These are phyloP conservation scores for Esox masquinongy DNA, from an alignment of 2,797 vertebrate species.

Conservation along the genomic window DNA sequence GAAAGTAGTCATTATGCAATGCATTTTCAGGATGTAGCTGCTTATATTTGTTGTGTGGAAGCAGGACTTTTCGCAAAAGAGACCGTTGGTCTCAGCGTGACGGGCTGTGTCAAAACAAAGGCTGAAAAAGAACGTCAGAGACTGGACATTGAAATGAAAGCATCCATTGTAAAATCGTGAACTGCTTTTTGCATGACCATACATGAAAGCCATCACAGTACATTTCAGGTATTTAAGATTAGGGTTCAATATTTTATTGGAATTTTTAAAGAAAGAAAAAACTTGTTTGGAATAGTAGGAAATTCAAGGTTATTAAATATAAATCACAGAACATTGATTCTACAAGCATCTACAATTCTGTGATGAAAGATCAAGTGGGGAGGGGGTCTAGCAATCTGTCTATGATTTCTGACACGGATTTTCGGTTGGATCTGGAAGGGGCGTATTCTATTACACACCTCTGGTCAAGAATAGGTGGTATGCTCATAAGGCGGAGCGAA, in stretches of 20 bases:
- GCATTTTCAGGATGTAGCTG: too few species aligned
- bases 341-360: too few species aligned
- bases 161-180: neutral
- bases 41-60: too few species aligned
- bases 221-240: neutral
- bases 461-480: neutral
- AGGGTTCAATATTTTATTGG: neutral
- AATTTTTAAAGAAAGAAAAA: neutral
- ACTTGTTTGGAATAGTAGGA: neutral
- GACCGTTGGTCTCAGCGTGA: too few species aligned
- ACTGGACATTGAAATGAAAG: neutral
- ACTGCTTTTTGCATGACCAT: neutral
- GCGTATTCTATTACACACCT: neutral
- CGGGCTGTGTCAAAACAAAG: too few species aligned
- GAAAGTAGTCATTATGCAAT: too few species aligned
- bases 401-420: neutral
- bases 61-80: too few species aligned
- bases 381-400: neutral
- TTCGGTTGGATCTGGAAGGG: neutral
- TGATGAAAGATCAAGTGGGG: neutral
- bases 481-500: neutral
- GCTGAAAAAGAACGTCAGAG: too few species aligned
- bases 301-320: neutral
- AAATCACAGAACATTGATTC: too few species aligned
- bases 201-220: neutral